Conservation (phyloP, 2,888 invertebrate genomes). For the Magallana nippona region DNA sequence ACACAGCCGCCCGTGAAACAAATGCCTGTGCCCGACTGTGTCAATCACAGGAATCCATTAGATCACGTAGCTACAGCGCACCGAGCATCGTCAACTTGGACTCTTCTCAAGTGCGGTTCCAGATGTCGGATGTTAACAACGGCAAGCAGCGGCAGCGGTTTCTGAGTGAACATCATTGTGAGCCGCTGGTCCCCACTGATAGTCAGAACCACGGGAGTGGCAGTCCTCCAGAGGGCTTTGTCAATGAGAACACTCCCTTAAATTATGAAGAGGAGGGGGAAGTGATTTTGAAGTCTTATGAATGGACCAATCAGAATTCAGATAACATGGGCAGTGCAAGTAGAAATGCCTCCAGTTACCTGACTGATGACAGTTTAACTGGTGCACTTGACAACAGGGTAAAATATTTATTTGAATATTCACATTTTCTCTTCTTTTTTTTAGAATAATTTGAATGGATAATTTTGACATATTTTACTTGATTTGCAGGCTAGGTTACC, state of each 20-base stretch:
- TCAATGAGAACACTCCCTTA: slow-evolving; percentile 37
- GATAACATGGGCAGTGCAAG: slow-evolving; percentile 63
- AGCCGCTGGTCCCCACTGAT: background rate
- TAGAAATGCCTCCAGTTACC: slow-evolving; percentile 74
- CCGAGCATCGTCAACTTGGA: slow-evolving; percentile 73
- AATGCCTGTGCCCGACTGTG: slow-evolving; percentile 39
- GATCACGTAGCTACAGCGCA: slow-evolving; percentile 63
- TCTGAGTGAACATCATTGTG: slow-evolving; percentile 29
- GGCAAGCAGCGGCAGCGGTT: background rate
- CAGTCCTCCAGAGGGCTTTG: slow-evolving; percentile 6
- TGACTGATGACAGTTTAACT: slow-evolving; percentile 76
- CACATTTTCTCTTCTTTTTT: background rate
- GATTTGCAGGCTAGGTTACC: slow-evolving; percentile 89
- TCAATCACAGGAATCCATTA: slow-evolving; percentile 44
- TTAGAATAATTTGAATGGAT: too few relatives aligned
- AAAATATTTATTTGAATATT: slow-evolving; percentile 43
- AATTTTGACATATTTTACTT: too few relatives aligned
- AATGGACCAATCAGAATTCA: slow-evolving; percentile 29
- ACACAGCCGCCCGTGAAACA: slow-evolving; percentile 55
- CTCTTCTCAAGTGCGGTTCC: slow-evolving; percentile 72
- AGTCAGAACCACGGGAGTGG: background rate
- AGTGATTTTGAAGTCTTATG: slow-evolving; percentile 7
- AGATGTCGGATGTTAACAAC: slow-evolving; percentile 43
- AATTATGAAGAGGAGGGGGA: slow-evolving; percentile 49
- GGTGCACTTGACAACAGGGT: slow-evolving; percentile 77